These are phyloP conservation scores for Paraplagusia blochii DNA, from an alignment of 2,113 vertebrate genomes.

Conservation along the genomic window DNA sequence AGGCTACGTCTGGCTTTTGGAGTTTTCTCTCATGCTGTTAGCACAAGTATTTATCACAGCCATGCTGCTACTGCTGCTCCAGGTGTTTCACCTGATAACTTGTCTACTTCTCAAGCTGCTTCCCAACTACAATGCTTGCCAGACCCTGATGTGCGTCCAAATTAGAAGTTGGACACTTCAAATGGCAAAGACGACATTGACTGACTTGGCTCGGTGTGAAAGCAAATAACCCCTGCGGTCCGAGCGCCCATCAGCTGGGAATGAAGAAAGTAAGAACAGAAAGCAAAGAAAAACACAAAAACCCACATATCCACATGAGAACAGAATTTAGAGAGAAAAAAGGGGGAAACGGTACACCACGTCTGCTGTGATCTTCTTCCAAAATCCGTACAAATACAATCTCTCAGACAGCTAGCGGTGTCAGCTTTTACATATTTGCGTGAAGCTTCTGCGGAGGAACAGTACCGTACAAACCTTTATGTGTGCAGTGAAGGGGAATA, in stretches of 20 bases:
- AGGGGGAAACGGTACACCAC: not conserved
- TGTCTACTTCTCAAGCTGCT: no score
- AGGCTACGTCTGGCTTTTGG: no score
- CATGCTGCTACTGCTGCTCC: no score
- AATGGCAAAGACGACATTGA: no score
- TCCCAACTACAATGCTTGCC: not conserved
- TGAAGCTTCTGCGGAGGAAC: not conserved
- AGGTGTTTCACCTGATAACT: no score
- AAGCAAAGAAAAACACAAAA: not conserved
- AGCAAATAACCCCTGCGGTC: not conserved
- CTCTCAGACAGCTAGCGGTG: conserved; percentile 16
- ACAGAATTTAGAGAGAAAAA: not conserved
- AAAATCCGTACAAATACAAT: conserved; percentile 24
- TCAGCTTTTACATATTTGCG: conserved; percentile 9
- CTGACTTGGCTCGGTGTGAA: no score
- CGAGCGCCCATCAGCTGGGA: not conserved
- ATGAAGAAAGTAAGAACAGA: not conserved
- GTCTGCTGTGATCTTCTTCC: conserved; percentile 5
- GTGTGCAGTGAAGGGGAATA: not conserved
- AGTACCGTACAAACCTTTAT: conserved; percentile 7
- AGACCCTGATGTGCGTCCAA: no score
- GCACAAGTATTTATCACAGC: no score
- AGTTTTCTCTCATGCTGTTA: no score
- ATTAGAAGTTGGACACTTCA: no score
- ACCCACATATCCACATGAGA: not conserved